Evolutionary conservation across 1,140 invertebrate species (phyloP), one percentile per base, ranked within the genome.

Genomic region (Zaprionus lachaisei): DNA sequence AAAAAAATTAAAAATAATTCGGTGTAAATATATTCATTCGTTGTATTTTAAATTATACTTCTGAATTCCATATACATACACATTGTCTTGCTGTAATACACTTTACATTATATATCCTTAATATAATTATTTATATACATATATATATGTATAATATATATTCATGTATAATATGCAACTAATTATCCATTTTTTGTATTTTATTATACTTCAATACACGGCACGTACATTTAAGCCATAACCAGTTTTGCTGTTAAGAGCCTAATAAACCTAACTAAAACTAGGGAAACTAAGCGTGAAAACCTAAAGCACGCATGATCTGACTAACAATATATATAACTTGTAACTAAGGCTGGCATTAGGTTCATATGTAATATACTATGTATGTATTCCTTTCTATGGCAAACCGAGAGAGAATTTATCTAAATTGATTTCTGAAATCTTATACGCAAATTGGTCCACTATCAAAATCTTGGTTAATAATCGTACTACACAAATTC

Each of bases 401-500:
- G 82, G 82, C 79, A 82, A 89, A 89, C 76, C 66, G 64, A 89
- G 82, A 89, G 79, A 81, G 66, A 85, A 77, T 89, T 87, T 75
- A 71, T 85, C 85, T 89, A 90, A 83, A 90, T 78, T 77, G 77
- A 83, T 91, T 91, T 90, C 76, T 77, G 77, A 87, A 91, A 91
- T 91, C 89, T 91, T 91, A 91, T 91, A 89, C 87, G 81, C 87
- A 91, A 91, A 91, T 91, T 91, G 89, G 89, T 91, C 87, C 89
- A 81, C 87, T 91, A 89, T 91, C 83, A 89, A 89, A 91, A 90
- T 91, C 71, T 81, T 90, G 74, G 69, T 86, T 87, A 91, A 86
- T 86, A 91, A 91, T 87, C 83, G 79, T 55, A 79, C 87, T 91
- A 91, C 80, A 83, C 79, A 83, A 91, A 87, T 91, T 91, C 71